Percentiles rank a stretch among this genome's conserved stretches.
Conservation (phyloP, 2,888 invertebrate genomes). For the Cancer borealis region DNA sequence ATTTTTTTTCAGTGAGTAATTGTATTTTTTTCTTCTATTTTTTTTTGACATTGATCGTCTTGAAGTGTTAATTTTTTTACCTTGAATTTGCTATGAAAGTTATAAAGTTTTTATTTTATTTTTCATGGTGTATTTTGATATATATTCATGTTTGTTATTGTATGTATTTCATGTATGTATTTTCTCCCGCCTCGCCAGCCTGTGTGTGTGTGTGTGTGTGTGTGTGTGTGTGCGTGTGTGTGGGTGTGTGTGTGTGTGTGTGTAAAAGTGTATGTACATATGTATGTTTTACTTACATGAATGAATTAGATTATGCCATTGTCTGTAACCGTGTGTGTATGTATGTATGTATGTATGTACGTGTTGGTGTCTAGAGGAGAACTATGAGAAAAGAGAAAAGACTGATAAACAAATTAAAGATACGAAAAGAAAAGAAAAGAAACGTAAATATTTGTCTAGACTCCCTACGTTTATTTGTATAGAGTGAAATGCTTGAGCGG, state of each 20-base stretch:
- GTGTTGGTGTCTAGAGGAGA: neutral
- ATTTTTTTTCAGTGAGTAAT: neutral
- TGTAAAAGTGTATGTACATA: neutral
- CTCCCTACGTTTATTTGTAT: neutral
- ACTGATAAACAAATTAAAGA: neutral
- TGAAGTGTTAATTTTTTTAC: too few species aligned
- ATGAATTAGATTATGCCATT: neutral
- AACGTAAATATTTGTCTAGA: neutral
- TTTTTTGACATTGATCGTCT: neutral
- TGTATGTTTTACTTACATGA: neutral
- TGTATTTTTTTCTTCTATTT: neutral
- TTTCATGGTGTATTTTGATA: neutral
- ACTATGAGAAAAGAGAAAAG: neutral
- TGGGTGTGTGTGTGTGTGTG: neutral
- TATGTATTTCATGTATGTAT: neutral
- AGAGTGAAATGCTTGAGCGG: neutral
- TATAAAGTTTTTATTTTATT: neutral
- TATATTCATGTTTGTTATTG: neutral
- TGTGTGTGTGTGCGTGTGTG: neutral
- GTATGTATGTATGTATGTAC: neutral
- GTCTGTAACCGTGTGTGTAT: neutral
- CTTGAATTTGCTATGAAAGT: too few species aligned
- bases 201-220: slow-evolving; percentile 4
- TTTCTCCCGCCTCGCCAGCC: neutral
- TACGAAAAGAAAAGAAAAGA: neutral